phyloP scores from a whole-genome alignment of 1,140 invertebrate species.

The Drosophila nigrodunni region DNA sequence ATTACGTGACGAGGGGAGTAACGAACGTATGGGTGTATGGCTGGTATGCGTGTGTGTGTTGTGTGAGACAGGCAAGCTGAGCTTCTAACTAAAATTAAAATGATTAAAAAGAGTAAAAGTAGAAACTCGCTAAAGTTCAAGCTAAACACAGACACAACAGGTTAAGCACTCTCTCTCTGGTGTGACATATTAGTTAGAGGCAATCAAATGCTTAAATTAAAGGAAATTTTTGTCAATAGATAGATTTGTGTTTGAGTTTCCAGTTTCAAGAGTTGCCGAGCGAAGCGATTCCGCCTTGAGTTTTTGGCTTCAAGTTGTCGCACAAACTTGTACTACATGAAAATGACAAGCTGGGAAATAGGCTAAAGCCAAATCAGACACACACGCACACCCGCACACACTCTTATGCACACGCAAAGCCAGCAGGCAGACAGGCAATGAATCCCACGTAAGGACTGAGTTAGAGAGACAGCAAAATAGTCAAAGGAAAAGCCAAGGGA shows the following conservation, averaged over 20 bases:
- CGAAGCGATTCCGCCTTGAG: conserved; percentile 23
- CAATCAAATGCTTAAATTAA: conserved; percentile 34
- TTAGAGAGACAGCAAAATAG: neutral
- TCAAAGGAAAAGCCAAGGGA: neutral
- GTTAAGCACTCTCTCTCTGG: neutral
- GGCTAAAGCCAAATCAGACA: conserved; percentile 42
- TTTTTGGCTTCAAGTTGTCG: conserved; percentile 51
- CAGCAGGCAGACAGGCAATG: conserved; percentile 10
- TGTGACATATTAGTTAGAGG: conserved; percentile 22
- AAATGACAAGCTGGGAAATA: conserved; percentile 47
- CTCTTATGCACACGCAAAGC: conserved; percentile 14
- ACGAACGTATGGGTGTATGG: neutral
- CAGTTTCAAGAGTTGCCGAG: conserved; percentile 24
- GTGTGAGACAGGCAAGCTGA: neutral
- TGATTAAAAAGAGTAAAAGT: neutral
- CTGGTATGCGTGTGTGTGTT: neutral
- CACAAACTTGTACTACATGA: conserved; percentile 56
- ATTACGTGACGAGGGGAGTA: neutral
- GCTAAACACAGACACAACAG: conserved; percentile 21
- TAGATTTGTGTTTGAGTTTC: conserved; percentile 45
- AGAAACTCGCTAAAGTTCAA: neutral
- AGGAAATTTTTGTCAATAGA: conserved; percentile 24
- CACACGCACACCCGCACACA: conserved; percentile 26
- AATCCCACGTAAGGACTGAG: neutral
- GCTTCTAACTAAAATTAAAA: neutral